Conservation (phyloP, 2,797 vertebrate species). For the Pempheris klunzingeri region DNA sequence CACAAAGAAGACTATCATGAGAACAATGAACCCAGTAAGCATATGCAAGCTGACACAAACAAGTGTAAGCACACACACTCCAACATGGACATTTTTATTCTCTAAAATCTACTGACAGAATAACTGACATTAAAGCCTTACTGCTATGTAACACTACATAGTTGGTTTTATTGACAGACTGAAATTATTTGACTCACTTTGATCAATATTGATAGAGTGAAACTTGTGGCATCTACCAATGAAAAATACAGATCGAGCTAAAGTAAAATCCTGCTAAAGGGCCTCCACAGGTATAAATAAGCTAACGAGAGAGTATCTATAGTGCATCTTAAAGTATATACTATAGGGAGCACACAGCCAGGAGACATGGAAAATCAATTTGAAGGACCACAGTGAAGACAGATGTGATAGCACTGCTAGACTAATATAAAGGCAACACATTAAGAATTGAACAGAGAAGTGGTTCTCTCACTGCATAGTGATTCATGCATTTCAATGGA, state of each 20-base stretch:
- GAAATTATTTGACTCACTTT: not conserved
- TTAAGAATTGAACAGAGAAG: conserved; percentile 74
- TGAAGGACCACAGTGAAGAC: conserved; percentile 40
- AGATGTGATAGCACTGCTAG: conserved; percentile 35
- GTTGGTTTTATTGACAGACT: not conserved
- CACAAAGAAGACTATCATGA: conserved; percentile 8
- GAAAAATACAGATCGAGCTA: not conserved
- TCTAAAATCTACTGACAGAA: too few relatives aligned
- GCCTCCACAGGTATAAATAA: conserved; percentile 50
- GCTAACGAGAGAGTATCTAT: conserved; percentile 32
- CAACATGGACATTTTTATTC: not conserved
- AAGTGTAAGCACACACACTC: not conserved
- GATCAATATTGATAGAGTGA: not conserved
- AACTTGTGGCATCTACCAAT: not conserved
- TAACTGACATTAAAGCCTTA: not conserved
- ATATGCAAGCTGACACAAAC: not conserved
- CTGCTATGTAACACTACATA: not conserved
- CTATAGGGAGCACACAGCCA: conserved; percentile 47
- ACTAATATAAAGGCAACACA: conserved; percentile 65
- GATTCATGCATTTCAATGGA: conserved; percentile 54
- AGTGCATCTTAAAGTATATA: conserved; percentile 41
- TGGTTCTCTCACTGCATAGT: conserved; percentile 43
- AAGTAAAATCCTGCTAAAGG: too few relatives aligned
- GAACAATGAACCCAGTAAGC: not conserved
- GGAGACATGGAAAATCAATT: conserved; percentile 76